Percentiles rank a stretch among this genome's conserved stretches.
Conservation (phyloP, 2,797 vertebrate species). For the Apogon talboti region DNA sequence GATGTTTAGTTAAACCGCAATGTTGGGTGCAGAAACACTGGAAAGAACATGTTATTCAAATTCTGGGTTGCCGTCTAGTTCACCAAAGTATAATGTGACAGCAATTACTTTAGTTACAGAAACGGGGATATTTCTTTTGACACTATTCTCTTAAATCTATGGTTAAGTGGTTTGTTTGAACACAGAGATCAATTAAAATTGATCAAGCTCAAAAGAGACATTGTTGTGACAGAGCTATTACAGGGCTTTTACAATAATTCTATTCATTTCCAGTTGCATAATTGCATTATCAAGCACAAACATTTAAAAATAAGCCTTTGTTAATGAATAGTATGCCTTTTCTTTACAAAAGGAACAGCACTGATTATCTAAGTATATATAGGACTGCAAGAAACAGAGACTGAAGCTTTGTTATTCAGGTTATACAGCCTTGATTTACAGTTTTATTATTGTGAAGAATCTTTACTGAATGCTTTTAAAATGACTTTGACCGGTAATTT, state of each 20-base stretch:
- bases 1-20: slow-evolving; percentile 56
- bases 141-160: slow-evolving; percentile 16
- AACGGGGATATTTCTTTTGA: slow-evolving; percentile 30
- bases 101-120: slow-evolving; percentile 32
- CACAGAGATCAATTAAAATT: slow-evolving; percentile 5
- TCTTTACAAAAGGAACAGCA: no score
- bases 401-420: no score
- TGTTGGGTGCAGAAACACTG: slow-evolving; percentile 45
- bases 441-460: slow-evolving; percentile 9
- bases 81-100: slow-evolving; percentile 36
- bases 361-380: no score
- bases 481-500: neutral
- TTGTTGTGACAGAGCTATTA: neutral
- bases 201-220: neutral
- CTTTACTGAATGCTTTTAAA: slow-evolving; percentile 8
- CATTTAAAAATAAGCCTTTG: no score
- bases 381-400: no score
- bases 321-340: no score
- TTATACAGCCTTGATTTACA: slow-evolving; percentile 7
- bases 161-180: slow-evolving; percentile 27
- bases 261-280: no score
- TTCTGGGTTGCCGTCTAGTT: slow-evolving; percentile 26
- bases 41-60: slow-evolving; percentile 46
- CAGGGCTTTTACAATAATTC: neutral
- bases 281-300: no score